Evolutionary conservation across 2,797 vertebrate species (phyloP).

Genomic region (Coregonus suidteri): DNA sequence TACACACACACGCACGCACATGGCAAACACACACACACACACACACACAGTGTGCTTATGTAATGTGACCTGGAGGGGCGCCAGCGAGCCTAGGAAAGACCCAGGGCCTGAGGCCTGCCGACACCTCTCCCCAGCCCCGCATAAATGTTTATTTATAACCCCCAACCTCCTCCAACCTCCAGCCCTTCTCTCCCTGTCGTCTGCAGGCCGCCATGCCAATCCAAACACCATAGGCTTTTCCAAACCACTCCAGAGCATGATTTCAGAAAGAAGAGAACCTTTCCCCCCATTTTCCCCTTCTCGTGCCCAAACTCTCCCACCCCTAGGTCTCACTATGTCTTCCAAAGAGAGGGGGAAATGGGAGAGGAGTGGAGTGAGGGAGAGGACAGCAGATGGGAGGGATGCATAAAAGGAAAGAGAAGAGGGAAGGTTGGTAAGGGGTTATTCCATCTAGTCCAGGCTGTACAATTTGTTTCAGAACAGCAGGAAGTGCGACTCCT

Average conservation of each 20-base stretch:
- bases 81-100: constrained; percentile 68
- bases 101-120: constrained; percentile 70
- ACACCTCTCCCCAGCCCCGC: constrained; percentile 81
- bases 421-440: constrained; percentile 41
- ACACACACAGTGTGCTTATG: constrained; percentile 59
- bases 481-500: constrained; percentile 78
- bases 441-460: constrained; percentile 80
- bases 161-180: constrained; percentile 66
- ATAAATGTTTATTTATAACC: constrained; percentile 86
- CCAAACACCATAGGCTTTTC: constrained; percentile 75
- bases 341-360: constrained; percentile 61
- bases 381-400: constrained; percentile 48
- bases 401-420: constrained; percentile 25
- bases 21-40: constrained; percentile 48
- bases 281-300: constrained; percentile 31
- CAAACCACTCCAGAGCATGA: constrained; percentile 72
- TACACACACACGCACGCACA: constrained; percentile 40
- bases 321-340: constrained; percentile 54
- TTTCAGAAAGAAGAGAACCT: constrained; percentile 80
- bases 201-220: constrained; percentile 77
- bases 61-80: constrained; percentile 79
- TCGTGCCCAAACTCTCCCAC: constrained; percentile 59
- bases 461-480: constrained; percentile 83
- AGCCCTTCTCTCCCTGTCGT: constrained; percentile 63
- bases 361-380: constrained; percentile 49